Base-by-base conservation (phyloP, 2,797 vertebrate species). In the Lindbergichthys nudifrons region DNA sequence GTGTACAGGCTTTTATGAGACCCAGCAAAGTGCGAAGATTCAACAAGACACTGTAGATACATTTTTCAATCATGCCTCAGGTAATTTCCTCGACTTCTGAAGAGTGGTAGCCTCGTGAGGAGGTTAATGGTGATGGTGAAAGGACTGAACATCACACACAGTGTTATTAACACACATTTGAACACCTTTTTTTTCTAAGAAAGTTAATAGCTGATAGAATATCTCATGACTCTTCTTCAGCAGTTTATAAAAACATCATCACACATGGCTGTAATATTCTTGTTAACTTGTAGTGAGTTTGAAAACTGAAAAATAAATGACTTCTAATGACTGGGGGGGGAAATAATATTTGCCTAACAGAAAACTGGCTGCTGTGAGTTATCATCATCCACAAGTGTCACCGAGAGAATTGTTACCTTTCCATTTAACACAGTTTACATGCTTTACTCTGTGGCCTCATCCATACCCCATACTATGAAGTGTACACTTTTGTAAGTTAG, bases 1-100 rank as follows among this genome's bases (percentile, higher is more conserved):
- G 53, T 72, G 82, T 69, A 75, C 56, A 47, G 77, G 80, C 74
- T 70, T 73, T 70, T 46, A 79, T 65, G 73, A 83, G 71, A 86
- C 47, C 80, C 83, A 74, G 81, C 81, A 77, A 88, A 88, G 88
- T 87, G 89, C 85, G 88, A 87, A 88, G 80, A 87, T 87, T 83
- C 67, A 82, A 84, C 85, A 88, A 83, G 83, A 92, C 83, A 82
- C 79, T 73, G 79, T 76, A 77, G 62, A 83, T 81, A 80, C 73
- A 54, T 68, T 66, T 88, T 88, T 83, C 78, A 79, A 67, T 80
- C 86, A 88, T 85, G 84, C 83, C 79, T 88, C 81, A 52, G 78
- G 79, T 85, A 52, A 73, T 79, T 77, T 68, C 77, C 68, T 80
- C 15, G 12, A 68, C 67, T 70, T 85, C 60, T 59, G 70, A 54